phyloP scores from a whole-genome alignment of 2,797 vertebrate genomes.

The Tragelaphus oryx region DNA sequence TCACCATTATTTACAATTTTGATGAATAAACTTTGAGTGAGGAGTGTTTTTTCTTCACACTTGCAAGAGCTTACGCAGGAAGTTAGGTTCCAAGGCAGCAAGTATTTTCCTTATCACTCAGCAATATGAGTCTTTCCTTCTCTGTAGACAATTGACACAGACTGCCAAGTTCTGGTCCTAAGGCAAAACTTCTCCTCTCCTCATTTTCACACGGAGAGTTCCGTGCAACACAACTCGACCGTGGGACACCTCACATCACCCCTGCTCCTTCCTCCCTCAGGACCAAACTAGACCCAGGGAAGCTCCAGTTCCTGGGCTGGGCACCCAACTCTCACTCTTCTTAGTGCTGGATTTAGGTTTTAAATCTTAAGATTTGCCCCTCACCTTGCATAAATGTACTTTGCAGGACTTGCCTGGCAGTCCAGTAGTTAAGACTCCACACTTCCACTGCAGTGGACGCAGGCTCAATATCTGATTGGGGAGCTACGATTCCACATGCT shows the following conservation, averaged over 20 bases:
- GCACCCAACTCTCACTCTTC: neutral
- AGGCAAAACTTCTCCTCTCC: neutral
- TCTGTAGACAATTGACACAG: neutral
- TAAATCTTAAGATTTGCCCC: neutral
- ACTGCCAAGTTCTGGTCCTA: neutral
- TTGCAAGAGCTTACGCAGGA: neutral
- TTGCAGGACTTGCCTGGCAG: neutral
- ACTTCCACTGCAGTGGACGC: fast-evolving
- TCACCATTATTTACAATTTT: neutral
- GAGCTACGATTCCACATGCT: neutral
- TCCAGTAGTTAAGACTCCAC: neutral
- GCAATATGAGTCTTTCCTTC: neutral
- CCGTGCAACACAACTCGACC: neutral
- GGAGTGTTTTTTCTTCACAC: neutral
- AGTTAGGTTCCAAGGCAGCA: neutral
- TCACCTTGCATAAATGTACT: neutral
- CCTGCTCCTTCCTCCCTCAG: neutral
- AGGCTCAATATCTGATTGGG: neutral
- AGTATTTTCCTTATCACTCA: neutral
- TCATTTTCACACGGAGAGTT: neutral
- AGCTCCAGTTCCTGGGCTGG: neutral
- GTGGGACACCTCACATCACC: neutral
- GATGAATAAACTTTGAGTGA: neutral
- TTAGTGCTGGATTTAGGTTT: neutral
- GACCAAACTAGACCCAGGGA: neutral